Evolutionary conservation across 2,888 invertebrate species (phyloP), one percentile per base, ranked within the genome.

Genomic region (Pilophorus perplexus): DNA sequence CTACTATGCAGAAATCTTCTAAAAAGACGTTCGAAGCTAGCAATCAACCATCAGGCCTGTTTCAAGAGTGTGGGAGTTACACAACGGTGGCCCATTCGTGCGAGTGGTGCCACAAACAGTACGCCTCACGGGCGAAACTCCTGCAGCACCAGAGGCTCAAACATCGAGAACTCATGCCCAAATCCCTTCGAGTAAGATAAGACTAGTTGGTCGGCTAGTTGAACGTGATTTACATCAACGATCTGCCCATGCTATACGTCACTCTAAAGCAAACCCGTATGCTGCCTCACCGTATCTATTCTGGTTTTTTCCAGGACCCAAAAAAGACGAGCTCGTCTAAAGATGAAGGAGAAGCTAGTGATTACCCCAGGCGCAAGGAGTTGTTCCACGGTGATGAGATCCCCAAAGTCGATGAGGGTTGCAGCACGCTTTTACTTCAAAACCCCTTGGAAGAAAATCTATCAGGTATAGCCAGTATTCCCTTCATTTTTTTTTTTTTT

Each of bases 101-200:
- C 75, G 82, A 82, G 66, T 88, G 85, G 82, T 94, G 93, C 75
- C 89, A 90, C 76, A 89, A 90, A 71, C 92, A 93, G 78, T 93
- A 93, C 77, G 89, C 88, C 22, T 88, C 90, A 73, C 82, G 75
- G 74, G 85, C 86, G 42, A 87, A 87, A 73, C 77, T 88, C 66
- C 74, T 87, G 71, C 85, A 85, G 73, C 88, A 88, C 75, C 83
- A 86, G 73, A 80, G 88, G 0, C 83, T 83, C 68, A 82, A 82
- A 37, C 88, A 88, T 72, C 78, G 81, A 16, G 68, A 71, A 38
- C 57, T 72, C 20, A 67, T 74, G 40, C 73, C 73, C 10, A 67
- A 69, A 44, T 64, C 69, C 20, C 67, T 71, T 8, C 70, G 69
- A 66, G 71, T 71, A 52, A 64, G 62, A 20, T 23, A n/a, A 22